phyloP scores from a whole-genome alignment of 2,888 invertebrate species.

The Sycophila texana region DNA sequence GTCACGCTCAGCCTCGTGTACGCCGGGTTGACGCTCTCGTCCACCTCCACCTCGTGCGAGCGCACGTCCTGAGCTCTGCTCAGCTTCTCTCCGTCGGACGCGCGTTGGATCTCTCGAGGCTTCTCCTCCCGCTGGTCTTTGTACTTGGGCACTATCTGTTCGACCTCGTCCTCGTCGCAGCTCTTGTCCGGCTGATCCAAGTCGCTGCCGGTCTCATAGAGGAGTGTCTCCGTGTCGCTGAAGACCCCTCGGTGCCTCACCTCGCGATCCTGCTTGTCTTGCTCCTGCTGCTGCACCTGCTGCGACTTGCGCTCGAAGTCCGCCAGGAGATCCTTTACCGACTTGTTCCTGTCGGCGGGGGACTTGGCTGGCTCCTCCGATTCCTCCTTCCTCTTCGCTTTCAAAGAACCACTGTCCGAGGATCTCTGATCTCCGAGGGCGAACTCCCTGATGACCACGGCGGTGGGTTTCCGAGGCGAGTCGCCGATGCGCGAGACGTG shows the following conservation, averaged over 20 bases:
- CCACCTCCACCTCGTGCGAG: conserved; percentile 58
- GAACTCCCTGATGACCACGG: conserved; percentile 64
- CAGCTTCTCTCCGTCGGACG: conserved; percentile 20
- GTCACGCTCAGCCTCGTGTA: conserved; percentile 71
- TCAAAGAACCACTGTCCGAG: background rate
- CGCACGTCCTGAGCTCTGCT: background rate
- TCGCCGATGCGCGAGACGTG: conserved; percentile 71
- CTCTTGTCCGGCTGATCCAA: conserved; percentile 64
- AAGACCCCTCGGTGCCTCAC: conserved; percentile 72
- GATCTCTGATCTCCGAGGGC: conserved; percentile 62
- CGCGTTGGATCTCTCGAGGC: conserved; percentile 52
- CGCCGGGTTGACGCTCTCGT: conserved; percentile 63
- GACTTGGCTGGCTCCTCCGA: conserved; percentile 59
- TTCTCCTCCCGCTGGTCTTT: conserved; percentile 40
- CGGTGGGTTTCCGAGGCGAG: conserved; percentile 58
- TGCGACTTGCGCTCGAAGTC: conserved; percentile 76
- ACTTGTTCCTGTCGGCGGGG: conserved; percentile 68
- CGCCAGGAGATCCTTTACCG: conserved; percentile 75
- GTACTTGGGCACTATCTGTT: conserved; percentile 48
- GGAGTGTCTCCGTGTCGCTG: conserved; percentile 76
- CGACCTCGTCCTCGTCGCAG: conserved; percentile 46
- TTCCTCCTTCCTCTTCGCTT: conserved; percentile 16
- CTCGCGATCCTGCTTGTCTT: conserved; percentile 66
- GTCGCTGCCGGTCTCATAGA: conserved; percentile 76
- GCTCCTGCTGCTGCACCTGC: conserved; percentile 64